These are phyloP conservation scores for Scolanthus callimorphus DNA, from an alignment of 92 coral and sea anemone genomes.

Conservation along the genomic window DNA sequence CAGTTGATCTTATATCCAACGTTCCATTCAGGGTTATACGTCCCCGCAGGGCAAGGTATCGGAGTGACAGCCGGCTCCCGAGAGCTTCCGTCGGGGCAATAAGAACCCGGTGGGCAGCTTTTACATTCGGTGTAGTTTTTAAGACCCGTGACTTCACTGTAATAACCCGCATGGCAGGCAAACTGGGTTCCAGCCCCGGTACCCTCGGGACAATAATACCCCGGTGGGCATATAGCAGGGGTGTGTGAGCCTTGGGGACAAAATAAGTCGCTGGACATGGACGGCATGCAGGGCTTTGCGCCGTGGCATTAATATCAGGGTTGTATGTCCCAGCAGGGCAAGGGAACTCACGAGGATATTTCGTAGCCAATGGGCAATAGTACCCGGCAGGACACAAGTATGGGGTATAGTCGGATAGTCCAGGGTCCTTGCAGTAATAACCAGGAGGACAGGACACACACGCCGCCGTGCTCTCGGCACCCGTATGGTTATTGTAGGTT, in stretches of 20 bases:
- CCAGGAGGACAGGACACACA: conserved; percentile 86
- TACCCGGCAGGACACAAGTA: conserved; percentile 80
- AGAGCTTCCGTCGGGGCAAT: conserved; percentile 94
- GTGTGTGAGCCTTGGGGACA: conserved; percentile 73
- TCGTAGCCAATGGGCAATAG: conserved; percentile 93
- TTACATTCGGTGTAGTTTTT: conserved; percentile 86
- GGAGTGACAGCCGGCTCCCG: conserved; percentile 83
- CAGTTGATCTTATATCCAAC: conserved; percentile 87
- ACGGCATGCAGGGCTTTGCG: conserved; percentile 69
- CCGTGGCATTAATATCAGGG: conserved; percentile 58
- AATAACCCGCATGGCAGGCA: conserved; percentile 93
- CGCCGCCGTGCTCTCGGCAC: conserved; percentile 55
- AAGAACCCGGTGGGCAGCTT: conserved; percentile 83
- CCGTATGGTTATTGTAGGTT: conserved; percentile 75
- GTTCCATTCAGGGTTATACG: conserved; percentile 82
- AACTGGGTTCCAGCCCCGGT: conserved; percentile 79
- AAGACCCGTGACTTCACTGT: conserved; percentile 66
- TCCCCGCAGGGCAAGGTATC: conserved; percentile 92
- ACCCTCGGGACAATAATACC: conserved; percentile 94
- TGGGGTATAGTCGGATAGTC: conserved; percentile 58
- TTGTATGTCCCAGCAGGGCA: conserved; percentile 97
- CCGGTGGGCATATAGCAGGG: conserved; percentile 78
- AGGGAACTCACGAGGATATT: conserved; percentile 83
- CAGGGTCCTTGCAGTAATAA: conserved; percentile 79
- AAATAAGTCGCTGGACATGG: conserved; percentile 83